Conservation (phyloP, 2,113 vertebrate genomes). For the Xiphophorus maculatus region DNA sequence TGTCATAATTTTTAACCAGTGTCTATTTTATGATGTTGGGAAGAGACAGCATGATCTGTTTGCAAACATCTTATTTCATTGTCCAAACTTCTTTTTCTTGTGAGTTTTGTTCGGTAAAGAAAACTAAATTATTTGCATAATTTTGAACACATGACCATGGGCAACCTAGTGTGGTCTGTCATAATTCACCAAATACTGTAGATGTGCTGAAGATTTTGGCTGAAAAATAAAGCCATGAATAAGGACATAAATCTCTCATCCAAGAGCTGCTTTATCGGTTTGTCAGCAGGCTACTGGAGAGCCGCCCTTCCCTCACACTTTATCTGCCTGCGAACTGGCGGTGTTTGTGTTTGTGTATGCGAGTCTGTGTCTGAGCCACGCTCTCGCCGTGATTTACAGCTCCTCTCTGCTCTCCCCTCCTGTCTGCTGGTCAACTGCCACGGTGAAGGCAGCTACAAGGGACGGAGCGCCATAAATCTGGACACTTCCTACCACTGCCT, state of each 20-base stretch:
- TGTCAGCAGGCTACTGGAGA: constrained; percentile 45
- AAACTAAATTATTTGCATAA: not conserved
- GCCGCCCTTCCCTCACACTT: constrained; percentile 55
- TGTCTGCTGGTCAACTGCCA: constrained; percentile 74
- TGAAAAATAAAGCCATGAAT: constrained; percentile 4
- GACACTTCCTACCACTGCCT: constrained; percentile 83
- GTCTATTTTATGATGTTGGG: not conserved
- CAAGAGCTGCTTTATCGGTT: constrained; percentile 45
- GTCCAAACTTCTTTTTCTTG: too few relatives aligned
- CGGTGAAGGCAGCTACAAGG: constrained; percentile 68
- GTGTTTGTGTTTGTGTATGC: constrained; percentile 45
- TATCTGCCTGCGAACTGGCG: constrained; percentile 56
- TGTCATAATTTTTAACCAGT: not conserved
- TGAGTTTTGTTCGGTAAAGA: not conserved
- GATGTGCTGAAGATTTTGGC: too few relatives aligned
- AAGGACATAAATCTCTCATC: constrained; percentile 15
- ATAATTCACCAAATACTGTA: too few relatives aligned
- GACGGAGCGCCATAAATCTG: constrained; percentile 79
- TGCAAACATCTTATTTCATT: not conserved
- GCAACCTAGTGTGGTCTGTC: not conserved
- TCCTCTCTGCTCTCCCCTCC: constrained; percentile 67
- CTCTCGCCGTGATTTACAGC: constrained; percentile 77
- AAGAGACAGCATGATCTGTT: too few relatives aligned
- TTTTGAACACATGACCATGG: not conserved
- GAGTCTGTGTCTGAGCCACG: constrained; percentile 66